These are phyloP conservation scores for Pseudochirops cupreus DNA, from an alignment of 2,797 vertebrate genomes.

Conservation along the genomic window DNA sequence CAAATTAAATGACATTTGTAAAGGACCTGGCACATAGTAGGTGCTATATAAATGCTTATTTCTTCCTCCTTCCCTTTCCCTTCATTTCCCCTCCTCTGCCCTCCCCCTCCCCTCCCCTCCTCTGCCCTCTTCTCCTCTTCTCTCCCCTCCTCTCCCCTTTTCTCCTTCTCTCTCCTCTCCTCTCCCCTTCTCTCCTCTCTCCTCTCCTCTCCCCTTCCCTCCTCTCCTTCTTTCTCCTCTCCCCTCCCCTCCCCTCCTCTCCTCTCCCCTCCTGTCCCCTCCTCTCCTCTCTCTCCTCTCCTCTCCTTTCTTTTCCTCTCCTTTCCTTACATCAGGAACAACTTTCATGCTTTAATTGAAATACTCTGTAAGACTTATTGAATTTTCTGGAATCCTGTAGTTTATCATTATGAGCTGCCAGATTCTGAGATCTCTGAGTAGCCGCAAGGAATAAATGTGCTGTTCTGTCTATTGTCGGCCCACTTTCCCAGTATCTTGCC, in stretches of 20 bases:
- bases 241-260: too few species aligned
- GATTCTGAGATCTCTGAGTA: slow-evolving; percentile 27
- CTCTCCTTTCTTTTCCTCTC: not conserved
- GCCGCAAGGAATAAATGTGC: slow-evolving; percentile 22
- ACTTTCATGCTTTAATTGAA: slow-evolving; percentile 1
- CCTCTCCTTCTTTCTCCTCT: not conserved
- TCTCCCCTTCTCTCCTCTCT: too few species aligned
- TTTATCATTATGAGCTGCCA: not conserved
- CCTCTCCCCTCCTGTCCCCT: rapidly evolving
- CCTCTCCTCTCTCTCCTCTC: not conserved
- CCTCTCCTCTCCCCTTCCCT: not conserved
- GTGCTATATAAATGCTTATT: too few species aligned
- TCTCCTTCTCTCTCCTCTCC: too few species aligned
- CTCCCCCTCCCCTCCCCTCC: too few species aligned
- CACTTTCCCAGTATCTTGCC: slow-evolving; percentile 44
- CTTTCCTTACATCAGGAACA: not conserved
- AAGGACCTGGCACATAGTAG: too few species aligned
- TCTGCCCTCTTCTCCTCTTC: too few species aligned
- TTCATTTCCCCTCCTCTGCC: not conserved
- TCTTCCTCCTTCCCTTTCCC: not conserved
- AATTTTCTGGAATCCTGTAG: not conserved
- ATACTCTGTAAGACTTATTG: not conserved
- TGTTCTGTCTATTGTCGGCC: slow-evolving; percentile 43
- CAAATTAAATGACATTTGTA: too few species aligned
- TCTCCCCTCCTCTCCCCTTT: not conserved